Evolutionary conservation across 2,888 invertebrate species (phyloP).

Genomic region (Tholera decimalis): DNA sequence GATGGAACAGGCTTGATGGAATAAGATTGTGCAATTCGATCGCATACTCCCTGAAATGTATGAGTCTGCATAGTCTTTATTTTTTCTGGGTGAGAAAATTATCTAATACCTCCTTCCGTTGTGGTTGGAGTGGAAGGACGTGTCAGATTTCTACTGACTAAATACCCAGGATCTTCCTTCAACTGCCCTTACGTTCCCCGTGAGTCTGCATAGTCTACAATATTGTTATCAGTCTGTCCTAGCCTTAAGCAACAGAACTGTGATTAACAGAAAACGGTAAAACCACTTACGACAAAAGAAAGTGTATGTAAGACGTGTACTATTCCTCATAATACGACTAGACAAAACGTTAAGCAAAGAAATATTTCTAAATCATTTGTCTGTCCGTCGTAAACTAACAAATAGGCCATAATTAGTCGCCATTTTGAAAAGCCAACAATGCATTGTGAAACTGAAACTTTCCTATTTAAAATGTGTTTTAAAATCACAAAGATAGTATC

Average conservation of each 20-base stretch:
- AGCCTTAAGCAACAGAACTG: constrained; percentile 16
- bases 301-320: constrained; percentile 54
- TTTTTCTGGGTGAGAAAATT: too few relatives aligned
- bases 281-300: constrained; percentile 62
- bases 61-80: too few relatives aligned
- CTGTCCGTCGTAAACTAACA: constrained; percentile 62
- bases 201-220: background rate
- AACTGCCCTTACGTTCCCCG: too few relatives aligned
- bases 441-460: constrained; percentile 68
- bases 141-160: too few relatives aligned
- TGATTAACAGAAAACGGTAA: constrained; percentile 30
- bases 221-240: background rate
- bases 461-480: constrained; percentile 54
- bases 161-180: too few relatives aligned
- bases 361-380: constrained; percentile 67
- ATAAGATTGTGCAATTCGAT: too few relatives aligned
- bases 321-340: constrained; percentile 57
- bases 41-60: too few relatives aligned
- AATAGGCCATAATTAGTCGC: constrained; percentile 72
- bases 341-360: constrained; percentile 56
- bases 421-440: constrained; percentile 68
- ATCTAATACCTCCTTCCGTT: too few relatives aligned
- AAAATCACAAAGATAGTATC: constrained; percentile 26
- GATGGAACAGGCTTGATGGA: too few relatives aligned
- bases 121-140: too few relatives aligned